phyloP scores from a whole-genome alignment of 2,888 invertebrate species.

The Elegia similella region DNA sequence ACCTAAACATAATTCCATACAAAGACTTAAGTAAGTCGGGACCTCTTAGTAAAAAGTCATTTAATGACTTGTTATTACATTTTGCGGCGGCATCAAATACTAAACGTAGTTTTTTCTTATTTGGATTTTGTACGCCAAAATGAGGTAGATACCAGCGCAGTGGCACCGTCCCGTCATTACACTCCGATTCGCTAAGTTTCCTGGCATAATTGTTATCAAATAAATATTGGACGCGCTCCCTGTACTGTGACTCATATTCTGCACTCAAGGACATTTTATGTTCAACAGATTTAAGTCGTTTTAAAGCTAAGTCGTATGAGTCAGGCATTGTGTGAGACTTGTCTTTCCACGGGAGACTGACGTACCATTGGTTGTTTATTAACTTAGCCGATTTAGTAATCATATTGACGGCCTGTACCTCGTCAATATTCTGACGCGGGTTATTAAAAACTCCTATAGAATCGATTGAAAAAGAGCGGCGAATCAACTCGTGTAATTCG shows the following conservation, averaged over 20 bases:
- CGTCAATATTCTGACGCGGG: not conserved
- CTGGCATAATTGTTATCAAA: too few relatives aligned
- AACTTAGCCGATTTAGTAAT: not conserved
- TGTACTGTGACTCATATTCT: too few relatives aligned
- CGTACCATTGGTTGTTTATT: not conserved
- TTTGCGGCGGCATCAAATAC: not conserved
- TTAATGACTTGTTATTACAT: not conserved
- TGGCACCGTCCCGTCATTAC: too few relatives aligned
- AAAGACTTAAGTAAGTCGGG: not conserved
- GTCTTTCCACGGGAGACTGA: not conserved
- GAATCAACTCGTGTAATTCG: not conserved
- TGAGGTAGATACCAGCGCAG: too few relatives aligned
- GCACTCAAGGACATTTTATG: not conserved
- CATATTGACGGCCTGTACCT: not conserved
- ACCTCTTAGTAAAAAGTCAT: not conserved
- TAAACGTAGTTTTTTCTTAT: too few relatives aligned
- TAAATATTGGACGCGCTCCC: too few relatives aligned
- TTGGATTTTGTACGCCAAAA: too few relatives aligned
- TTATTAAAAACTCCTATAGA: not conserved
- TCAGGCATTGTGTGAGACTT: not conserved
- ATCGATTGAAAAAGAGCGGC: not conserved
- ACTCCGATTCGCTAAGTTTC: too few relatives aligned
- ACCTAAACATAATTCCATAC: too few relatives aligned
- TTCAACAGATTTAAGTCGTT: not conserved
- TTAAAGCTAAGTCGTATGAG: not conserved